Percentiles rank a stretch among this genome's conserved stretches.
These are phyloP conservation scores for Rhynchotus rufescens DNA, from an alignment of 2,797 vertebrate species.

Conservation along the genomic window DNA sequence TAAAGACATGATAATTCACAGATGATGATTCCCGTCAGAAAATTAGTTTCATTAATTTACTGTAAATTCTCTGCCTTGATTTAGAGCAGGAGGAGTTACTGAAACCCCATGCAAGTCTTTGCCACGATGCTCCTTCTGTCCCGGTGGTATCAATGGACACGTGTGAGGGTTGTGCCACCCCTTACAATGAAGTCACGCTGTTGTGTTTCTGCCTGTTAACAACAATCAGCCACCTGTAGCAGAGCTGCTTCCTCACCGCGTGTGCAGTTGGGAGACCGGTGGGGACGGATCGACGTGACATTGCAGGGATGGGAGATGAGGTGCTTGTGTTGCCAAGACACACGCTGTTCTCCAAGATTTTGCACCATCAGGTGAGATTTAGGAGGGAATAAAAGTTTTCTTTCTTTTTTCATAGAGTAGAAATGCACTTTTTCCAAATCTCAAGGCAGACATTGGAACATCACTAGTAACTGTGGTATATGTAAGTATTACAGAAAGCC, in stretches of 20 bases:
- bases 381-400: neutral
- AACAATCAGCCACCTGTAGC: neutral
- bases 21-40: conserved; percentile 80
- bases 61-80: conserved; percentile 75
- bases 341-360: neutral
- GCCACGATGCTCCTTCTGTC: neutral
- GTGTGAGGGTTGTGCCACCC: neutral
- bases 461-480: conserved; percentile 47
- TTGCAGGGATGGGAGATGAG: neutral
- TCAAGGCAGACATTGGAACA: neutral
- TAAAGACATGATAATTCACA: conserved; percentile 79
- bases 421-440: conserved; percentile 45
- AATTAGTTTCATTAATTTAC: conserved; percentile 84
- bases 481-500: conserved; percentile 62
- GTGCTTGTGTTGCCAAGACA: neutral
- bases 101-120: conserved; percentile 37
- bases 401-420: conserved; percentile 43
- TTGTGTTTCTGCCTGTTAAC: neutral
- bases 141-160: neutral
- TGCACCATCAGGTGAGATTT: neutral
- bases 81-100: conserved; percentile 61
- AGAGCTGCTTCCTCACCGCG: neutral
- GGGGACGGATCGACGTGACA: neutral
- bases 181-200: neutral
- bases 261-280: rapidly evolving